phyloP scores from a whole-genome alignment of 2,888 invertebrate genomes.

The Metallyticus violacea region DNA sequence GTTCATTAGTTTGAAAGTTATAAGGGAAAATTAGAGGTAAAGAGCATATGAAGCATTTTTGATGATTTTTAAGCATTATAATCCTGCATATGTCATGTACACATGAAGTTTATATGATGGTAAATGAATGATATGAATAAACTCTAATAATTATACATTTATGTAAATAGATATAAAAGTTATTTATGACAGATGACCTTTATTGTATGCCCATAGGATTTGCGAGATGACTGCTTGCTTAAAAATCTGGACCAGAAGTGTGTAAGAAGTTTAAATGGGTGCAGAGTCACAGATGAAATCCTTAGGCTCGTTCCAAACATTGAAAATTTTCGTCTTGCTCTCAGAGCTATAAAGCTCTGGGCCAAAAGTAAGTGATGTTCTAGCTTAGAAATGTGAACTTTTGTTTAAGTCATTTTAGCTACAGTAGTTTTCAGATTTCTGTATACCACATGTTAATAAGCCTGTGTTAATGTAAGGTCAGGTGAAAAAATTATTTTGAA shows the following conservation, averaged over 20 bases:
- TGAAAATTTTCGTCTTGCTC: slow-evolving; percentile 88
- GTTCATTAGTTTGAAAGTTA: no score
- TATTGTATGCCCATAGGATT: no score
- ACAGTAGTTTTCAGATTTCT: no score
- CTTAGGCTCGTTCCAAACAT: slow-evolving; percentile 91
- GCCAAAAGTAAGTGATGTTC: slow-evolving; percentile 78
- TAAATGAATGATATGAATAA: neutral
- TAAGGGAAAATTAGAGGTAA: no score
- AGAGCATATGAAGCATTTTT: no score
- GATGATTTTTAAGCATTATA: no score
- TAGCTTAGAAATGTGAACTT: neutral
- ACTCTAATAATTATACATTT: neutral
- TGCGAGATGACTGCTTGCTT: slow-evolving; percentile 85
- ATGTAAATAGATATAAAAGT: neutral
- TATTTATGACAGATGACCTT: neutral
- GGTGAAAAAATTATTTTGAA: no score
- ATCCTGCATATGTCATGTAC: no score
- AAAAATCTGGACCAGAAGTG: slow-evolving; percentile 96
- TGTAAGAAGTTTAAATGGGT: slow-evolving; percentile 95
- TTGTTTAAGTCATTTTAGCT: no score
- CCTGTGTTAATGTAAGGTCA: no score
- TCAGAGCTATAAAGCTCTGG: slow-evolving; percentile 96
- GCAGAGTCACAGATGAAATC: slow-evolving; percentile 98
- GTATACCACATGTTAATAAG: no score
- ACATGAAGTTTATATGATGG: no score